Conservation (phyloP, 1,140 invertebrate genomes). For the Liolophura sinensis region DNA sequence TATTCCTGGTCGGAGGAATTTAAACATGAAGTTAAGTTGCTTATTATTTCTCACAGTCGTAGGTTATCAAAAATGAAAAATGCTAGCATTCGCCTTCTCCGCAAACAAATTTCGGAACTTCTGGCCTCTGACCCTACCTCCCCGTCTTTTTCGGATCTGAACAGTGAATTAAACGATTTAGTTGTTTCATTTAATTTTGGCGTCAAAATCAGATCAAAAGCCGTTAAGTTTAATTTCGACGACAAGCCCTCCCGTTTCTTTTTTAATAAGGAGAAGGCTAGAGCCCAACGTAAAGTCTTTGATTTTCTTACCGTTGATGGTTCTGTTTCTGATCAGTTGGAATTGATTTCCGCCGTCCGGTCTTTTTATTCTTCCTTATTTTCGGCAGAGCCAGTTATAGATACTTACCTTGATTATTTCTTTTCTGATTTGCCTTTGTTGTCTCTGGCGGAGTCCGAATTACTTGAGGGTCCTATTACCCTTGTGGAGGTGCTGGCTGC, state of each 20-base stretch:
- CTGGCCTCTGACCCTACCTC: no score
- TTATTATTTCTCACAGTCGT: neutral
- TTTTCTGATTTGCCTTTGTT: constrained; percentile 4
- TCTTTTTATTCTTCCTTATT: constrained; percentile 14
- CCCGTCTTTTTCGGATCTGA: no score
- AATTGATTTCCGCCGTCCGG: no score
- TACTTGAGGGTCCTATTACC: constrained; percentile 8
- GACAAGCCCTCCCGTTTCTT: no score
- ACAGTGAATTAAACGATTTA: constrained; percentile 13
- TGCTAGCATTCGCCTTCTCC: no score
- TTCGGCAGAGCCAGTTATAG: constrained; percentile 8
- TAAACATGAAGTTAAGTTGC: neutral
- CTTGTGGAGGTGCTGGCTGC: constrained; percentile 9
- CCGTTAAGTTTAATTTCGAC: no score
- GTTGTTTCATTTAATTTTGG: no score
- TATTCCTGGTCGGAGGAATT: neutral
- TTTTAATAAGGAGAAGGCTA: no score
- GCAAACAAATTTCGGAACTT: no score
- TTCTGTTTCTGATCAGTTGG: constrained; percentile 3
- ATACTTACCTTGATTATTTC: constrained; percentile 3
- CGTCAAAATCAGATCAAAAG: no score
- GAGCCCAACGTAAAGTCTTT: constrained; percentile 16
- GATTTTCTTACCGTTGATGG: constrained; percentile 7
- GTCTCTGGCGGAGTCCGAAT: no score
- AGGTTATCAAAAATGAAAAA: neutral